Percentiles rank a stretch among this genome's conserved stretches.
Evolutionary conservation across 2,113 vertebrate species (phyloP).

Genomic region (Lycocorax pyrrhopterus): DNA sequence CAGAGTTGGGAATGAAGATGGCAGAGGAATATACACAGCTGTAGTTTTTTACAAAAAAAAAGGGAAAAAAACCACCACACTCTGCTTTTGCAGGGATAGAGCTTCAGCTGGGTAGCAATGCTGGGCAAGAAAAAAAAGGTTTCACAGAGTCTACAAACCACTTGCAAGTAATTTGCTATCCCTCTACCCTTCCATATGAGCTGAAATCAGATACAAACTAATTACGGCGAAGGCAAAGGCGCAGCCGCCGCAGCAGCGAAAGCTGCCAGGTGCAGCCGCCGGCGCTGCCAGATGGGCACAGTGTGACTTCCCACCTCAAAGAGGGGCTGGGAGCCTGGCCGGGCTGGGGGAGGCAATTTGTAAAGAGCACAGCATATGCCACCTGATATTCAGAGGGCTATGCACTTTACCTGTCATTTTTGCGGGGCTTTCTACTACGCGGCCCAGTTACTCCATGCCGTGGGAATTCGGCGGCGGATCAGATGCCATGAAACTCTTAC

Average conservation of each 20-base stretch:
- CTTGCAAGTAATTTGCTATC: slow-evolving; percentile 15
- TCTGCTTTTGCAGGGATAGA: not conserved
- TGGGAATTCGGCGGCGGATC: not conserved
- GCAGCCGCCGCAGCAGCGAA: not conserved
- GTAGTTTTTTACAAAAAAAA: not conserved
- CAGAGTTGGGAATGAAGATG: not conserved
- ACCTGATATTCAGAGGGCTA: not conserved
- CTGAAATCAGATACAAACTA: slow-evolving; percentile 37
- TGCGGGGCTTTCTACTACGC: rapidly evolving
- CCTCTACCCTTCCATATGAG: not conserved
- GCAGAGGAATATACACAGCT: not conserved
- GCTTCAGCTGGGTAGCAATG: not conserved
- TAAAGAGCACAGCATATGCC: not conserved
- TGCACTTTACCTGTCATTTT: not conserved
- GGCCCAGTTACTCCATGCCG: not conserved
- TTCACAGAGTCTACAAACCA: not conserved
- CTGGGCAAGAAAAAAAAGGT: not conserved
- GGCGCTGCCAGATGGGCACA: slow-evolving; percentile 37
- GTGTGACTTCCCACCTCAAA: not conserved
- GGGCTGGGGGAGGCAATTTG: not conserved
- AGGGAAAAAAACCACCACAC: too few relatives aligned
- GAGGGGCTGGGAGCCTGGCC: not conserved
- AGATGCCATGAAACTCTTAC: not conserved
- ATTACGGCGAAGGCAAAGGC: not conserved
- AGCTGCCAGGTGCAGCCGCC: not conserved